Evolutionary conservation across 1,140 invertebrate species (phyloP).

Genomic region (Penaeus vannamei): DNA sequence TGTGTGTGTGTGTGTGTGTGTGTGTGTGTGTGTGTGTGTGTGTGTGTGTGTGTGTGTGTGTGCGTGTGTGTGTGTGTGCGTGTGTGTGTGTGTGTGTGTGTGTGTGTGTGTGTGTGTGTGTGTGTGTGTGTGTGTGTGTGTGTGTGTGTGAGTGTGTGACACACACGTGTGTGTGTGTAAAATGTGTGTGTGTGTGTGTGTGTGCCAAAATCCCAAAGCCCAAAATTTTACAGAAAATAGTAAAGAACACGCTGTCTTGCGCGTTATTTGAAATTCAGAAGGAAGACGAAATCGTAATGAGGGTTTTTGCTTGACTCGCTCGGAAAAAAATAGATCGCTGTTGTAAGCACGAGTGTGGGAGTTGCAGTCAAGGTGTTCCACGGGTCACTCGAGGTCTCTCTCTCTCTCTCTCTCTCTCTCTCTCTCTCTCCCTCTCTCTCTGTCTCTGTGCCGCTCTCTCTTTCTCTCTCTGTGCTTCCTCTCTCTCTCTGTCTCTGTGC

Average conservation of each 20-base stretch:
- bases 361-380: no score
- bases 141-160: not conserved
- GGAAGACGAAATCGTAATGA: no score
- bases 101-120: not conserved
- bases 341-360: no score
- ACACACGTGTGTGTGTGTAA: conserved; percentile 4
- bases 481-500: no score
- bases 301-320: no score
- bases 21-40: not conserved
- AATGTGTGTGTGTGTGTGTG: conserved; percentile 12
- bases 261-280: no score
- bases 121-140: not conserved
- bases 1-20: not conserved
- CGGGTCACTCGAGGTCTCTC: no score
- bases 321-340: no score
- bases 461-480: no score
- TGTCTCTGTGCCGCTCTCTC: no score
- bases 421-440: no score
- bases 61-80: conserved; percentile 1
- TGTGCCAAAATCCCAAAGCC: not conserved
- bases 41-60: not conserved
- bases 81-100: not conserved
- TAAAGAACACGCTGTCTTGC: not conserved
- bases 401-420: no score
- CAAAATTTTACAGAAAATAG: not conserved